Percentiles rank a stretch among this genome's conserved stretches.
Conservation (phyloP, 2,797 vertebrate species). For the Ctenochaetus hawaiiensis region DNA sequence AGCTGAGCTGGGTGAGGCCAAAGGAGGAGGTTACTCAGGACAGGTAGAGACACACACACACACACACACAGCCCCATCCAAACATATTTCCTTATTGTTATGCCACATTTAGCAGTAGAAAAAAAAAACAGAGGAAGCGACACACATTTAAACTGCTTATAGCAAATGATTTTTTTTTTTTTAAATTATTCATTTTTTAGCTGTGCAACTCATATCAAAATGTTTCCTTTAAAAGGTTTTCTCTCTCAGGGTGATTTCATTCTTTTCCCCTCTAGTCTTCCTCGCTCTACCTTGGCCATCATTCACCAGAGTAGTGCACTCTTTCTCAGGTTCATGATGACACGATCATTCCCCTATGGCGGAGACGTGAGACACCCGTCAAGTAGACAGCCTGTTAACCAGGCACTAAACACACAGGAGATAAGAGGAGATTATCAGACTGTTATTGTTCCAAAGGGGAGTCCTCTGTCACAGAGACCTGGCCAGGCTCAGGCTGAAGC, state of each 20-base stretch:
- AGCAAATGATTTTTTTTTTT: neutral
- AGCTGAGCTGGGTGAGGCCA: slow-evolving; percentile 37
- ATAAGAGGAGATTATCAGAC: slow-evolving; percentile 81
- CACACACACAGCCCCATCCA: slow-evolving; percentile 5
- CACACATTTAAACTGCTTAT: neutral
- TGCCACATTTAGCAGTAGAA: neutral
- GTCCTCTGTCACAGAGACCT: slow-evolving; percentile 77
- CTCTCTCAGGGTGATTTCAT: neutral
- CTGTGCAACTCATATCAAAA: neutral
- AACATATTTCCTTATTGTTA: slow-evolving; percentile 9
- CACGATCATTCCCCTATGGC: slow-evolving; percentile 43
- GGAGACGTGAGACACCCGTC: slow-evolving; percentile 62
- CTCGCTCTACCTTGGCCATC: neutral
- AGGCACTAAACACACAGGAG: slow-evolving; percentile 77
- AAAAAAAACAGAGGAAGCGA: too few species aligned
- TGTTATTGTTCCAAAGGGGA: slow-evolving; percentile 78
- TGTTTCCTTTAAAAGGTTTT: neutral
- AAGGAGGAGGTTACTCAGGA: slow-evolving; percentile 22
- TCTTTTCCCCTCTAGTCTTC: neutral
- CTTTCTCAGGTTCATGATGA: slow-evolving; percentile 47
- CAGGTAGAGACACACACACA: slow-evolving; percentile 27
- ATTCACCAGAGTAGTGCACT: neutral
- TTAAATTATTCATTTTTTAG: neutral
- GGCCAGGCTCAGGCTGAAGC: slow-evolving; percentile 62
- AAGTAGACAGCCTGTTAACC: slow-evolving; percentile 76